Percentiles rank a stretch among this genome's conserved stretches.
Evolutionary conservation across 1,140 invertebrate genomes (phyloP).

Genomic region (Penaeus japonicus): DNA sequence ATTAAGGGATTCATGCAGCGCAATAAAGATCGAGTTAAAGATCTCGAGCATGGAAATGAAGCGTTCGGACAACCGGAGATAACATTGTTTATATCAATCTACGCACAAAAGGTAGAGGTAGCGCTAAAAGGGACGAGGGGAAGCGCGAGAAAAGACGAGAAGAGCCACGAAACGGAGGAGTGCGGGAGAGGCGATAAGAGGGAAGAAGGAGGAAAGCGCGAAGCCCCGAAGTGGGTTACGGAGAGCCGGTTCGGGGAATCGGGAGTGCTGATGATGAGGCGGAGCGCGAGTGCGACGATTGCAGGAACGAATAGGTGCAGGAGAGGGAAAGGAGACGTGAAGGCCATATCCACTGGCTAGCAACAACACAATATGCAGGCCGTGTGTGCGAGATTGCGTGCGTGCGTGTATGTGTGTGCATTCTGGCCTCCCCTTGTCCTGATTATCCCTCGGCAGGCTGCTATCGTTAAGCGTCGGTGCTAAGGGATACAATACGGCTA

Average conservation of each 20-base stretch:
- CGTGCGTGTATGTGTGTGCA: slow-evolving; percentile 20
- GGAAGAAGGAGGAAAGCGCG: not conserved
- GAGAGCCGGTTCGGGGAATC: not conserved
- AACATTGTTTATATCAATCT: too few relatives aligned
- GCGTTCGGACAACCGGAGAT: too few relatives aligned
- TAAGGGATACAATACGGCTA: not conserved
- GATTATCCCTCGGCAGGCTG: too few relatives aligned
- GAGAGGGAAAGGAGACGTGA: not conserved
- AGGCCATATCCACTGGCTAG: not conserved
- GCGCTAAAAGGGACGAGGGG: not conserved
- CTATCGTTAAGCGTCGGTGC: not conserved
- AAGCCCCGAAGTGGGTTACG: not conserved
- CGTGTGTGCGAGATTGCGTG: not conserved
- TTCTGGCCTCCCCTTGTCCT: not conserved
- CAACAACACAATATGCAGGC: not conserved
- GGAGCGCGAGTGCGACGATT: not conserved
- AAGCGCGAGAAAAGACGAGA: not conserved
- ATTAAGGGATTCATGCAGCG: too few relatives aligned
- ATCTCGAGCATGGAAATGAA: too few relatives aligned
- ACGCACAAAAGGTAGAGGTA: not conserved
- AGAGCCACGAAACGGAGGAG: not conserved
- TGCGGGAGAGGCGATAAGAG: not conserved
- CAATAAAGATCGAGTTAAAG: too few relatives aligned
- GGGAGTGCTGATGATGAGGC: not conserved
- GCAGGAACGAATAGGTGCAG: not conserved